Conservation (phyloP, 2,113 vertebrate species). For the Dinomys branickii region DNA sequence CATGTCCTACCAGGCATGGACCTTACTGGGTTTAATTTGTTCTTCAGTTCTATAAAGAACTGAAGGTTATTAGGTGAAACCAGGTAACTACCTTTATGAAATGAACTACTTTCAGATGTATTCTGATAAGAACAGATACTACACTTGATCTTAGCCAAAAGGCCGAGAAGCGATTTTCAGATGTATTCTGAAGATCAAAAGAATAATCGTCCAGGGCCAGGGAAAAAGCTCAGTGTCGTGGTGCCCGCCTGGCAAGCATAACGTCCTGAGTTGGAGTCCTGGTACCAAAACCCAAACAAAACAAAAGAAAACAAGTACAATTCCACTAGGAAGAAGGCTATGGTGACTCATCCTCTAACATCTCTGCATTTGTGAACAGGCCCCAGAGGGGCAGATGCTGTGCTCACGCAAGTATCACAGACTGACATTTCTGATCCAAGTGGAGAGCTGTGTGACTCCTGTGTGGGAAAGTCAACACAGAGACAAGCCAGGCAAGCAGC, state of each 20-base stretch:
- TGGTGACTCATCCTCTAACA: not conserved
- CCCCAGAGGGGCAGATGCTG: not conserved
- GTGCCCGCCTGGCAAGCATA: too few species aligned
- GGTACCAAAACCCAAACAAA: too few species aligned
- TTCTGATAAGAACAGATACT: too few species aligned
- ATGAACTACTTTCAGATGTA: conserved; percentile 10
- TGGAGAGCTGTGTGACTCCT: not conserved
- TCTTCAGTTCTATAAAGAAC: conserved; percentile 33
- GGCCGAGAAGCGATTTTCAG: too few species aligned
- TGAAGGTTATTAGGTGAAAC: conserved; percentile 23
- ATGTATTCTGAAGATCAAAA: conserved; percentile 39
- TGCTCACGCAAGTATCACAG: not conserved
- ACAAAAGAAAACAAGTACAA: not conserved
- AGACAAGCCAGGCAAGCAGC: not conserved
- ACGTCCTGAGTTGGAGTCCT: too few species aligned
- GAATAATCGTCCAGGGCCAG: not conserved
- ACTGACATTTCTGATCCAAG: not conserved
- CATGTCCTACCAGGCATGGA: not conserved
- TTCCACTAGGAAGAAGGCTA: not conserved
- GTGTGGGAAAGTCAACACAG: not conserved
- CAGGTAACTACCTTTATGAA: conserved; percentile 7
- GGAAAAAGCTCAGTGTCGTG: too few species aligned
- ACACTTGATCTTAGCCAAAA: too few species aligned
- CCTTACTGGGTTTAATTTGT: conserved; percentile 27
- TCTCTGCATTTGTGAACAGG: not conserved